These are phyloP conservation scores for Acanthoscelides obtectus DNA, from an alignment of 2,888 invertebrate genomes.

Conservation along the genomic window DNA sequence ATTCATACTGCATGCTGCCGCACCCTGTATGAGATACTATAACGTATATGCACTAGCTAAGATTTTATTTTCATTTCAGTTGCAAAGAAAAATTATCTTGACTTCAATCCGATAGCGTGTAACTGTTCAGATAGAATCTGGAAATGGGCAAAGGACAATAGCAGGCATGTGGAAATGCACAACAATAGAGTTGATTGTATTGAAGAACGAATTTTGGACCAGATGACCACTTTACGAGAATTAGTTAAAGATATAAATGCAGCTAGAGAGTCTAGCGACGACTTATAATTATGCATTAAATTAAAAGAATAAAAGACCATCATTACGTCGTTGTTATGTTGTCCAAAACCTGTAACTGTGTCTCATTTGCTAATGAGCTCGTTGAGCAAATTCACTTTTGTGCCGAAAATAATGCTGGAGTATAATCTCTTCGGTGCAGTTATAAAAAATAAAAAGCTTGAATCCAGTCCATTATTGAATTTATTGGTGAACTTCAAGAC, in stretches of 20 bases:
- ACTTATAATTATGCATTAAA: not conserved
- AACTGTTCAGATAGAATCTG: not conserved
- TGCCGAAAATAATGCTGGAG: no score
- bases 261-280: not conserved
- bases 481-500: no score
- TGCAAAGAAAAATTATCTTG: not conserved
- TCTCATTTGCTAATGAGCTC: no score
- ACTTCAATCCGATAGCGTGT: not conserved
- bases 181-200: not conserved
- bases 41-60: no score
- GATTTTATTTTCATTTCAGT: not conserved
- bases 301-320: not conserved
- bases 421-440: no score
- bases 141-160: not conserved
- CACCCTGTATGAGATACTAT: no score
- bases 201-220: not conserved
- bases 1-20: no score
- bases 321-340: no score
- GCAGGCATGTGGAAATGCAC: not conserved
- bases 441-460: no score
- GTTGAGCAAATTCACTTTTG: no score
- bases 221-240: not conserved
- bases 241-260: not conserved
- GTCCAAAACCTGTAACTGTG: no score
- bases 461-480: no score